Evolutionary conservation across 2,888 invertebrate genomes (phyloP).

Genomic region (Imbricaverruca yamaguchii): DNA sequence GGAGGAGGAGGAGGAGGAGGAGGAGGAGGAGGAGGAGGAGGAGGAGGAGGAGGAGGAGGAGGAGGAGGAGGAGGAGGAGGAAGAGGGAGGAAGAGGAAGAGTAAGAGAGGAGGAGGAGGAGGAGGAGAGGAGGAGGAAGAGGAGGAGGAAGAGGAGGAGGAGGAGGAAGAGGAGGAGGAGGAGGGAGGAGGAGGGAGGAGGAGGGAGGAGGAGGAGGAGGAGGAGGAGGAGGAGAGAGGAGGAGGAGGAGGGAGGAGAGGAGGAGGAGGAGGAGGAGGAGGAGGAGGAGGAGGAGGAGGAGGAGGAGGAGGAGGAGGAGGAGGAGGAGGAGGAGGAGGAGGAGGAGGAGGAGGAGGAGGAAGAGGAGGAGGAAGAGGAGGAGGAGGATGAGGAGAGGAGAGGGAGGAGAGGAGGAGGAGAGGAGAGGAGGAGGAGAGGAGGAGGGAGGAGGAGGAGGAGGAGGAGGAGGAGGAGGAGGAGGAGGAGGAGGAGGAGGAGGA

Average conservation of each 20-base stretch:
- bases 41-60: background rate
- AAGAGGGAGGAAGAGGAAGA: too few relatives aligned
- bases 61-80: constrained; percentile 1
- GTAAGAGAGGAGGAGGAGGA: background rate
- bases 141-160: background rate
- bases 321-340: background rate
- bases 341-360: constrained; percentile 8
- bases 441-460: background rate
- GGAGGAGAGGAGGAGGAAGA: background rate
- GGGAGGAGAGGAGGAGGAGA: background rate
- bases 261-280: constrained; percentile 34
- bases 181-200: background rate
- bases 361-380: constrained; percentile 24
- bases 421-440: constrained; percentile 10
- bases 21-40: constrained; percentile 7
- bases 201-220: background rate
- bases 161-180: constrained; percentile 9
- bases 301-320: constrained; percentile 37
- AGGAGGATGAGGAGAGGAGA: background rate
- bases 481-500: background rate
- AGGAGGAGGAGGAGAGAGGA: constrained; percentile 38
- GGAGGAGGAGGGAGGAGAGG: constrained; percentile 33
- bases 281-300: constrained; percentile 36
- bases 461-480: background rate
- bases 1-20: background rate